Base-by-base conservation (phyloP, 2,797 vertebrate species). In the Orientallactaga sibirica region DNA sequence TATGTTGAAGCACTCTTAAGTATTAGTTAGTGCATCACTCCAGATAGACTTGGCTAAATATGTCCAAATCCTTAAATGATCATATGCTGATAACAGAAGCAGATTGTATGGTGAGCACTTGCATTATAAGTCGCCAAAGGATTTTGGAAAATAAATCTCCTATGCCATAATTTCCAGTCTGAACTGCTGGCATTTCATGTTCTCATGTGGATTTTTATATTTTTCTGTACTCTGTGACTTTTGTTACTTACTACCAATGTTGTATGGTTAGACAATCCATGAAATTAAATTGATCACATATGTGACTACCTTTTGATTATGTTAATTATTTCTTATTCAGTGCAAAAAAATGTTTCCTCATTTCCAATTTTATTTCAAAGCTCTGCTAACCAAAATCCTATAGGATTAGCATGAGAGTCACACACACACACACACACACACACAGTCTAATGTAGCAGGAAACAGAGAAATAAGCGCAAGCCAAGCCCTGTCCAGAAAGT, bases 1-100 rank as follows among this genome's bases (percentile, higher is more conserved):
- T 92, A 87, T 92, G 82, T 96, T 97, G 96, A 95, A 93, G 71
- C 67, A 27, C 73, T 92, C 82, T 97, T 95, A 94, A 82, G 97
- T 88, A 94, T 95, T 96, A 95, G 81, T 94, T 95, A 90, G 64
- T 84, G 43, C 95, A 64, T 87, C 73, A 78, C 68, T 96, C 78
- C 52, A 86, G 90, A 92, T 71, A 89, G 66, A 75, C 33, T 43
- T 33, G 85, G 41, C 70, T 93, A 94, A 84, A 12, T 1, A 87
- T 92, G 90, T 96, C n/a, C 27, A 86, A 92, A 92, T 62, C 14
- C 67, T 93, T 93, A 67, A 94, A 87, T 33, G 55, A 91, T 91
- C 6, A 0, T 41, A 68, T 75, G 93, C 3, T 66, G 83, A 96
- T 74, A 79, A 18, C 15, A 86, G 12, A 61, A 86, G 55, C 70